These are phyloP conservation scores for Xylocampa areola DNA, from an alignment of 2,888 invertebrate genomes.

Conservation along the genomic window DNA sequence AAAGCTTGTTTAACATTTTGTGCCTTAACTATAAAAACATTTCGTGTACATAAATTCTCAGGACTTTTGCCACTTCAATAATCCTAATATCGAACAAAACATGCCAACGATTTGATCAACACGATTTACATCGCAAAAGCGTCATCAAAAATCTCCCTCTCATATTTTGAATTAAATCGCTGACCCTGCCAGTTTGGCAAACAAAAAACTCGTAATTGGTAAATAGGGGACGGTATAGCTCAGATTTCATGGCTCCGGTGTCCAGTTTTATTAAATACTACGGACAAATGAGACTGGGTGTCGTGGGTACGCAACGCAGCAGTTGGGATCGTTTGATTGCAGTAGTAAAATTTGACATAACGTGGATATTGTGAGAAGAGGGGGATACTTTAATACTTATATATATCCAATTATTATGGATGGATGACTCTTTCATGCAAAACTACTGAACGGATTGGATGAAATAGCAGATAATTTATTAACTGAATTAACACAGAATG, in stretches of 20 bases:
- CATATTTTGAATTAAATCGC: constrained; percentile 65
- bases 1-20: no score
- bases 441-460: no score
- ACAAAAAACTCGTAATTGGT: constrained; percentile 77
- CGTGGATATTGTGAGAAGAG: not conserved
- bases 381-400: no score
- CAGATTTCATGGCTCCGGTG: constrained; percentile 61
- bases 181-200: constrained; percentile 62
- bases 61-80: not conserved
- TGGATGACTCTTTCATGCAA: no score
- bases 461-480: no score
- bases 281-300: constrained; percentile 10
- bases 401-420: no score
- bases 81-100: constrained; percentile 6
- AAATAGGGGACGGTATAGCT: constrained; percentile 71
- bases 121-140: constrained; percentile 35
- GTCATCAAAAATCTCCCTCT: constrained; percentile 59
- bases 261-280: constrained; percentile 57
- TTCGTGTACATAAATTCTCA: not conserved
- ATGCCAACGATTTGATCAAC: constrained; percentile 9
- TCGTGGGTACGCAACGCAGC: not conserved
- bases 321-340: no score
- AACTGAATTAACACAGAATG: no score
- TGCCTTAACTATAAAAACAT: no score
- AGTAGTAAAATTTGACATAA: constrained; percentile 17